Percentiles rank a stretch among this genome's conserved stretches.
phyloP scores from a whole-genome alignment of 2,113 vertebrate species.

The Sialia sialis region DNA sequence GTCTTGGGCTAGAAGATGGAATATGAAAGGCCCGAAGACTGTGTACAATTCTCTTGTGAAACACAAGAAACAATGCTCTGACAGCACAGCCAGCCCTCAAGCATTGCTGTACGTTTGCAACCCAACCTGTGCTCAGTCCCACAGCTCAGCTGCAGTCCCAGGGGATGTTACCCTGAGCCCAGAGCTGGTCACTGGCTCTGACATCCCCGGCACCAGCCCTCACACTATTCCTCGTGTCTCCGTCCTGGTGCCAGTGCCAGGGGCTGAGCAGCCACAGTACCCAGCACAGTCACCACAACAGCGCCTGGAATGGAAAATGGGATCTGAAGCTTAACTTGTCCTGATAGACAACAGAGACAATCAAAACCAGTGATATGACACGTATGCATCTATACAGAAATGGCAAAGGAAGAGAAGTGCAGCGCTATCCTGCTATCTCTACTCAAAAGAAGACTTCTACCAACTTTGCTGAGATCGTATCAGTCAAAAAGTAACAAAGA shows the following conservation, averaged over 20 bases:
- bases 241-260: rapidly evolving
- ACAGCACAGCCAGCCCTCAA: background rate
- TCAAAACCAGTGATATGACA: background rate
- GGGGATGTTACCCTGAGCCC: background rate
- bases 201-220: background rate
- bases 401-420: background rate
- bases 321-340: background rate
- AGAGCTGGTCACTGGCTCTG: background rate
- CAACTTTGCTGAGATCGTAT: background rate
- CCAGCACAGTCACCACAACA: rapidly evolving
- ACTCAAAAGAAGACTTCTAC: background rate
- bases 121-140: background rate
- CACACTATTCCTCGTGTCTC: rapidly evolving
- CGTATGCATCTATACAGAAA: background rate
- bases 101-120: background rate
- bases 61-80: background rate
- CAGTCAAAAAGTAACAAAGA: background rate
- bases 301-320: background rate
- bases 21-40: background rate
- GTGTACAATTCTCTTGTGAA: background rate
- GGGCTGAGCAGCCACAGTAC: background rate
- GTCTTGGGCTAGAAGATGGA: background rate
- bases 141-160: background rate
- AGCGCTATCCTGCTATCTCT: background rate
- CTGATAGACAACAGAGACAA: background rate